A percentile compares a stretch with the other conserved stretches of the same genome.
These are phyloP conservation scores for Leptoclinus maculatus DNA, from an alignment of 2,797 vertebrate species.

Conservation along the genomic window DNA sequence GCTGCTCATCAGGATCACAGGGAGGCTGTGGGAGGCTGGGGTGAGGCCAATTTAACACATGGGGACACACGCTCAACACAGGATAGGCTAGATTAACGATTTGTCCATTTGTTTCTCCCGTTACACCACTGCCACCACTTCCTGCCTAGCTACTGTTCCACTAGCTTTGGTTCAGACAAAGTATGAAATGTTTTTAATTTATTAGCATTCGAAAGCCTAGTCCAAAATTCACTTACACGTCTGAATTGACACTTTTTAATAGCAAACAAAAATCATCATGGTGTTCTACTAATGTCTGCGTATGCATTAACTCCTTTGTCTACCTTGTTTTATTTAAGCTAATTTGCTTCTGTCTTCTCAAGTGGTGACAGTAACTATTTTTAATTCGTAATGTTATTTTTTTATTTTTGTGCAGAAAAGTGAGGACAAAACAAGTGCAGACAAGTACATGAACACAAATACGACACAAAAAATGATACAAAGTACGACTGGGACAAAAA, in stretches of 20 bases:
- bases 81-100: slow-evolving; percentile 56
- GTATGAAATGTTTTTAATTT: neutral
- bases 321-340: neutral
- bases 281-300: no score
- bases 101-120: slow-evolving; percentile 47
- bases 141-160: neutral
- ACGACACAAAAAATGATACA: no score
- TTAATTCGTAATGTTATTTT: neutral
- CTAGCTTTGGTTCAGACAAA: neutral
- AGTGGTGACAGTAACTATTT: neutral
- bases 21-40: slow-evolving; percentile 55
- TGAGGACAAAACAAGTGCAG: no score
- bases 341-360: neutral
- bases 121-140: slow-evolving; percentile 6
- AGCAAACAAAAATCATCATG: neutral
- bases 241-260: neutral
- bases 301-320: neutral
- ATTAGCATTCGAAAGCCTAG: neutral
- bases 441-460: no score
- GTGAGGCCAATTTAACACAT: slow-evolving; percentile 71
- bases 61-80: slow-evolving; percentile 57
- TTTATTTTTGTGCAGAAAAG: no score
- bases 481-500: no score
- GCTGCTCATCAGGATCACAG: slow-evolving; percentile 75
- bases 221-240: neutral